These are phyloP conservation scores for Saccostrea cuccullata DNA, from an alignment of 1,140 invertebrate genomes.

Conservation along the genomic window DNA sequence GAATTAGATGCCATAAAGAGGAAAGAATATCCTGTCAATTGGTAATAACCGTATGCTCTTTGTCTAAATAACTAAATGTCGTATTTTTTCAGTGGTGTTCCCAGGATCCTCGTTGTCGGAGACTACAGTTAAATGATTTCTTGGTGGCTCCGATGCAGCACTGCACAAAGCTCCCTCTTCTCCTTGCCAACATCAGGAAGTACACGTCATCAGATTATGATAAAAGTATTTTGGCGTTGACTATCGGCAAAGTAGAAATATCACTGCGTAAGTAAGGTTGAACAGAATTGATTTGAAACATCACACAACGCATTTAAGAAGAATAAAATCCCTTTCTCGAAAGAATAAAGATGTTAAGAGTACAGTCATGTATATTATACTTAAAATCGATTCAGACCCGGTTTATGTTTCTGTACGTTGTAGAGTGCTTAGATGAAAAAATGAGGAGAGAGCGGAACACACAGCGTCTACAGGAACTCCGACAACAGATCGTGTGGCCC, in stretches of 20 bases:
- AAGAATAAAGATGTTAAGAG: neutral
- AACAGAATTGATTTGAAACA: neutral
- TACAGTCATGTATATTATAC: neutral
- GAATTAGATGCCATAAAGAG: too few relatives aligned
- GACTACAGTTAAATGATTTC: conserved; percentile 84
- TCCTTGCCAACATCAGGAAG: conserved; percentile 83
- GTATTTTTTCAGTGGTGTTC: conserved; percentile 81
- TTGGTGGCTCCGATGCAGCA: conserved; percentile 85
- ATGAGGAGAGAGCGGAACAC: conserved; percentile 88
- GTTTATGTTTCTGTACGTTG: conserved; percentile 40
- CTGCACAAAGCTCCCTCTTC: conserved; percentile 85
- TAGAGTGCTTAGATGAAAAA: conserved; percentile 86
- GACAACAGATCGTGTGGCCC: conserved; percentile 85
- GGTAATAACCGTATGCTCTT: too few relatives aligned
- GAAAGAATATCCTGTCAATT: too few relatives aligned
- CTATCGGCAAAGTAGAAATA: conserved; percentile 83
- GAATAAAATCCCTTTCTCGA: neutral
- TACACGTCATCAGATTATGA: conserved; percentile 82
- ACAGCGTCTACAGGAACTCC: conserved; percentile 85
- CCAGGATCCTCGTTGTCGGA: conserved; percentile 83
- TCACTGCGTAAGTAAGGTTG: conserved; percentile 82
- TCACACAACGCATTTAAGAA: neutral
- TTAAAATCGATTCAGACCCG: neutral
- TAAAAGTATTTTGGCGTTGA: conserved; percentile 80
- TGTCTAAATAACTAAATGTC: too few relatives aligned